Evolutionary conservation across 2,888 invertebrate species (phyloP).

Genomic region (Molanna angustata): DNA sequence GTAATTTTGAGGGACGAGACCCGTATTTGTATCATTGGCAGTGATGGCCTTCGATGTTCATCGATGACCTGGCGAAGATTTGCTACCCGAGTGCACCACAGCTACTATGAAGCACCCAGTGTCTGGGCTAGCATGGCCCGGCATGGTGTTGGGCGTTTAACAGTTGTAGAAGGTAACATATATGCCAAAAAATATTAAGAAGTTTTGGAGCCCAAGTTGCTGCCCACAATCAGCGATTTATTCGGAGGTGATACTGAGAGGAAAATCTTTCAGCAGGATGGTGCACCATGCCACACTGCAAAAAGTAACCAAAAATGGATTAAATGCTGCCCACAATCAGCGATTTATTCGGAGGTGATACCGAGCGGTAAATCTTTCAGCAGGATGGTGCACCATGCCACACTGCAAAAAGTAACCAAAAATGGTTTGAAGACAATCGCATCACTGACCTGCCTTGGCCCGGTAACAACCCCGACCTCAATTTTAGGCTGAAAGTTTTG

Average conservation of each 20-base stretch:
- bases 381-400: slow-evolving; percentile 5
- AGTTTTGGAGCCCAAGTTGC: background rate
- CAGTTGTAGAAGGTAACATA: slow-evolving; percentile 5
- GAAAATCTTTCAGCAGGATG: slow-evolving; percentile 6
- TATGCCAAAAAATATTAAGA: background rate
- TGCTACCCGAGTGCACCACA: background rate
- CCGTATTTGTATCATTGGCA: background rate
- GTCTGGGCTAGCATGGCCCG: slow-evolving; percentile 14
- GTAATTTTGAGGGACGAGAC: slow-evolving; percentile 1
- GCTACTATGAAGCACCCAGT: background rate
- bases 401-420: background rate
- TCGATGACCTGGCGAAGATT: background rate
- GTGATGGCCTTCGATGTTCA: background rate
- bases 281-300: slow-evolving; percentile 1
- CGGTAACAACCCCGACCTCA: too few species aligned
- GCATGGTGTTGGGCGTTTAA: slow-evolving; percentile 1
- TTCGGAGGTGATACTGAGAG: background rate
- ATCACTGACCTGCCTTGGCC: too few species aligned
- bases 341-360: background rate
- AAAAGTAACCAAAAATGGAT: background rate
- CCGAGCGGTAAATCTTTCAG: slow-evolving; percentile 2
- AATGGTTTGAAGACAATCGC: background rate
- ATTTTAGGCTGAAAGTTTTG: too few species aligned
- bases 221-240: background rate
- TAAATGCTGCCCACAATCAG: background rate